Conservation (phyloP, 2,113 vertebrate species). For the Oophaga pumilio region DNA sequence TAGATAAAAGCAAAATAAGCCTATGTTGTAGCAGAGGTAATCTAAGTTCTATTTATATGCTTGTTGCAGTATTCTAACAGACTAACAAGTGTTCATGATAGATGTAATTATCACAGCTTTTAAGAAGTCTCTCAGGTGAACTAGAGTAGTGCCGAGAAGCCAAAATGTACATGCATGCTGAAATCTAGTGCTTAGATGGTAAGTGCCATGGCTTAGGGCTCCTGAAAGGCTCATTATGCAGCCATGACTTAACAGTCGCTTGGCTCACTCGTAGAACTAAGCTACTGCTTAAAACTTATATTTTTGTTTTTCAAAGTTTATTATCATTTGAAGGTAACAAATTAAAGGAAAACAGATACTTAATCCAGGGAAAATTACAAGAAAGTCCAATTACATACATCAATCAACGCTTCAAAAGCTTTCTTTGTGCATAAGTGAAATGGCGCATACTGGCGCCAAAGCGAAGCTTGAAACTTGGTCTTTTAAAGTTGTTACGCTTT, state of each 20-base stretch:
- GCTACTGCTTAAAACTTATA: not conserved
- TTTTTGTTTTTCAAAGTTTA: not conserved
- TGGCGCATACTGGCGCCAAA: not conserved
- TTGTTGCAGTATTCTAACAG: conserved; percentile 23
- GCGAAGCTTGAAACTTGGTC: not conserved
- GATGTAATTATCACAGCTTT: conserved; percentile 46
- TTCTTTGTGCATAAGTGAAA: not conserved
- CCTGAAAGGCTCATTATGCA: conserved; percentile 28
- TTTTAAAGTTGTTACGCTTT: not conserved
- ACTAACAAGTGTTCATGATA: conserved; percentile 44
- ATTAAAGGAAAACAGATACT: not conserved
- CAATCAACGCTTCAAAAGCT: not conserved
- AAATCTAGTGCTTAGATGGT: conserved; percentile 7
- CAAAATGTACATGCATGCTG: conserved; percentile 14
- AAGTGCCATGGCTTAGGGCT: conserved; percentile 17
- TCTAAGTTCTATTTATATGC: conserved; percentile 21
- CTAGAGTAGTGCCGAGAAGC: conserved; percentile 15
- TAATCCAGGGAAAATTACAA: not conserved
- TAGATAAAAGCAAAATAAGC: conserved; percentile 32
- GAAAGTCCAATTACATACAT: not conserved
- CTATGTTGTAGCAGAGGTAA: conserved; percentile 20
- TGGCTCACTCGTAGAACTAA: conserved; percentile 1
- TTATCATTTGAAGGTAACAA: not conserved
- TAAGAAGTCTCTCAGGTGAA: conserved; percentile 39
- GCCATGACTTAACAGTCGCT: not conserved